Conservation (phyloP, 2,113 vertebrate genomes). For the Arizona elegans region DNA sequence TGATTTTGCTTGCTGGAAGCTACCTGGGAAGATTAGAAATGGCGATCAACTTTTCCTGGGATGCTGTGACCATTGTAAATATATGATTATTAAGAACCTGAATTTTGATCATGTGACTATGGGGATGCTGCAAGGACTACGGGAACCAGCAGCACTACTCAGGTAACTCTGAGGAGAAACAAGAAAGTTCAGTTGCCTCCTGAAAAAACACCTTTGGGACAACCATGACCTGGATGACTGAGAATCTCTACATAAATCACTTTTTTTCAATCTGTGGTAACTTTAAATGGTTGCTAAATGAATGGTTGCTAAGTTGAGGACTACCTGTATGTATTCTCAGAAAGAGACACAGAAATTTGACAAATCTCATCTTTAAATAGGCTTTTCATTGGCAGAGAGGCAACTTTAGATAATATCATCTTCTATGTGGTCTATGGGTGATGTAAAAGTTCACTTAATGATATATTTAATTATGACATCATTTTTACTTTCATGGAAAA, state of each 20-base stretch:
- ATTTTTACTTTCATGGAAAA: background rate
- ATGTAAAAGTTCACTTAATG: background rate
- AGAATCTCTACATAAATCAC: too few species aligned
- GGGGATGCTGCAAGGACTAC: background rate
- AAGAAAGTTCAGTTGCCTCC: too few species aligned
- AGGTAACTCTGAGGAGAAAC: too few species aligned
- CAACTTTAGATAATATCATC: background rate
- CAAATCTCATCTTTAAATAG: background rate
- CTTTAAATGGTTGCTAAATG: background rate
- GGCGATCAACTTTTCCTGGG: too few species aligned
- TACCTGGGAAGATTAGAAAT: background rate
- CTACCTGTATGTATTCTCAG: background rate
- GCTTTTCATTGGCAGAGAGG: background rate
- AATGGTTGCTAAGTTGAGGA: background rate
- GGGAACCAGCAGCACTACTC: too few species aligned
- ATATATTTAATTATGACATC: background rate
- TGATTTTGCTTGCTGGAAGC: background rate
- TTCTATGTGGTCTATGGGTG: background rate
- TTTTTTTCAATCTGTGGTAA: background rate
- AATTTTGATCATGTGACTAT: background rate
- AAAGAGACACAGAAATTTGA: background rate
- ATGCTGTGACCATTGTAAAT: background rate
- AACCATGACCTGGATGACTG: too few species aligned
- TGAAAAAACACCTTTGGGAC: too few species aligned
- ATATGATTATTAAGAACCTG: background rate